A percentile compares a stretch with the other conserved stretches of the same genome.
Evolutionary conservation across 1,140 invertebrate species (phyloP).

Genomic region (Spodoptera frugiperda): DNA sequence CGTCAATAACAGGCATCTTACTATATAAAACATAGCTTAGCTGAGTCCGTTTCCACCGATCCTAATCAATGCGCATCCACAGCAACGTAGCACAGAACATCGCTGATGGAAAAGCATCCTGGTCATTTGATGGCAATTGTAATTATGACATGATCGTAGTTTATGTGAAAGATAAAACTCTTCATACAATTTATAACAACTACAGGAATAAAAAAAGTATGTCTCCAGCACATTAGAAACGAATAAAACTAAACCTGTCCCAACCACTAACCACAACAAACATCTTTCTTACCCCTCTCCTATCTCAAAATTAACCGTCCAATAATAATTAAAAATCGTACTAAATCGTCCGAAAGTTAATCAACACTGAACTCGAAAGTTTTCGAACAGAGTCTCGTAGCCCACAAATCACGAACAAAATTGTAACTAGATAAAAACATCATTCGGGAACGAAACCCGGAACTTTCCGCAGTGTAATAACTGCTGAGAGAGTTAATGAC

Average conservation of each 20-base stretch:
- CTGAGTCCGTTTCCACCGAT: too few species aligned
- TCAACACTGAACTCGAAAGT: constrained; percentile 43
- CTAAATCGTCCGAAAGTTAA: constrained; percentile 33
- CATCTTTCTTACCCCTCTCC: background rate
- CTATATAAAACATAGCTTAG: too few species aligned
- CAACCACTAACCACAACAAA: constrained; percentile 18
- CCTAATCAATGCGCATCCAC: too few species aligned
- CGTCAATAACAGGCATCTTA: too few species aligned
- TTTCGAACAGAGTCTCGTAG: constrained; percentile 49
- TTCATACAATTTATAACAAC: too few species aligned
- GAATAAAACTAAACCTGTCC: background rate
- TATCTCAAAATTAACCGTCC: background rate
- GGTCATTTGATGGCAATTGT: too few species aligned
- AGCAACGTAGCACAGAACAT: too few species aligned
- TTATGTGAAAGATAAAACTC: too few species aligned
- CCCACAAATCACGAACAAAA: constrained; percentile 44
- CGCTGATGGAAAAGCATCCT: too few species aligned
- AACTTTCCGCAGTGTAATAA: constrained; percentile 57
- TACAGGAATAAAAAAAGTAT: too few species aligned
- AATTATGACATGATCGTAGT: too few species aligned
- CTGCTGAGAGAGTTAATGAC: constrained; percentile 54
- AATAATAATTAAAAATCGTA: constrained; percentile 35
- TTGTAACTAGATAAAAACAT: constrained; percentile 57
- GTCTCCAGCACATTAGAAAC: too few species aligned
- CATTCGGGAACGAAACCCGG: constrained; percentile 47